These are phyloP conservation scores for Hypomesus transpacificus DNA, from an alignment of 2,113 vertebrate genomes.

Conservation along the genomic window DNA sequence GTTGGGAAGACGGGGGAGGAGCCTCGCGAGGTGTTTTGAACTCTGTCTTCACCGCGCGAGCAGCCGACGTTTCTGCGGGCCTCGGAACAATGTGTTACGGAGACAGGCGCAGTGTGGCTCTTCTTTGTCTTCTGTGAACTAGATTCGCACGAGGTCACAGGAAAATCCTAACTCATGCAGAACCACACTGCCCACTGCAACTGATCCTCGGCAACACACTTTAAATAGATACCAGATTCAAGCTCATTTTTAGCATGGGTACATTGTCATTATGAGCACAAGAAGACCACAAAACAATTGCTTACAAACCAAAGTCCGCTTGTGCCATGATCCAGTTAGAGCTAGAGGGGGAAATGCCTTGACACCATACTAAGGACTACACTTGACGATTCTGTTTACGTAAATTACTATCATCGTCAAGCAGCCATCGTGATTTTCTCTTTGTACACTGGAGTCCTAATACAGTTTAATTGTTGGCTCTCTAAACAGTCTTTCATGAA, in stretches of 20 bases:
- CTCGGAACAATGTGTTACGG: not conserved
- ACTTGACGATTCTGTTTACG: conserved; percentile 57
- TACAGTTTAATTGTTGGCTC: conserved; percentile 52
- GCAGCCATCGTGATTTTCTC: conserved; percentile 53
- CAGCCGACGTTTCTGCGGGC: not conserved
- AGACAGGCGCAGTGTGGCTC: not conserved
- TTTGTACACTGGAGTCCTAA: conserved; percentile 40
- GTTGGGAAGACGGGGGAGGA: not conserved
- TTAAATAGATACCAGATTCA: not conserved
- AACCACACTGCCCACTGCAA: not conserved
- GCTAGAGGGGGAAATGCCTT: not conserved
- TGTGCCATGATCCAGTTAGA: not conserved
- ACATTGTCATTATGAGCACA: not conserved
- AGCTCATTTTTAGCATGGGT: not conserved
- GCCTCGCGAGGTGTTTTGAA: conserved; percentile 14
- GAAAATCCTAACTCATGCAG: not conserved
- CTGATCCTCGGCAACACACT: not conserved
- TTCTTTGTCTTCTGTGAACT: not conserved
- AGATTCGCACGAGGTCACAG: not conserved
- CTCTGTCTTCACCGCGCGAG: conserved; percentile 12
- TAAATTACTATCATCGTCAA: conserved; percentile 57
- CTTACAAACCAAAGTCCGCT: not conserved
- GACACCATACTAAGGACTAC: conserved; percentile 19
- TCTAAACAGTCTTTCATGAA: conserved; percentile 46
- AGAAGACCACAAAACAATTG: not conserved